These are phyloP conservation scores for Spodoptera littoralis DNA, from an alignment of 2,888 invertebrate genomes.

Conservation along the genomic window DNA sequence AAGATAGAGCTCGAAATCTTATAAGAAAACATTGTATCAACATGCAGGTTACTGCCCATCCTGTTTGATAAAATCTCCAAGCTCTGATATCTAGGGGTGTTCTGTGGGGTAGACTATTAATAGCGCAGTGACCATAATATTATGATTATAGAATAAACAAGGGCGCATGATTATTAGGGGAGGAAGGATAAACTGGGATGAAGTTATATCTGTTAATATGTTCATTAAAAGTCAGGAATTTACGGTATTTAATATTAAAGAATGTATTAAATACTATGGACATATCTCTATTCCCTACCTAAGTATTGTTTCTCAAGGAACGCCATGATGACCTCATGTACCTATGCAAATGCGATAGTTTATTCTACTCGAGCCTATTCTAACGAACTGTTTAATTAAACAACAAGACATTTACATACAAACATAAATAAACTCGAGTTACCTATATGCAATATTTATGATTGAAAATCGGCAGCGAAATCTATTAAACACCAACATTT, in stretches of 20 bases:
- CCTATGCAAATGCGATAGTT: conserved; percentile 13
- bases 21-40: conserved; percentile 12
- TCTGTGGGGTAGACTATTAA: conserved; percentile 26
- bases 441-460: conserved; percentile 23
- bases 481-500: conserved; percentile 19
- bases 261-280: not conserved
- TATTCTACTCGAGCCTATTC: conserved; percentile 12
- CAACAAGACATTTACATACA: conserved; percentile 19
- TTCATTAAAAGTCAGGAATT: too few species aligned
- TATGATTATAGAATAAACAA: conserved; percentile 41
- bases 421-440: conserved; percentile 22
- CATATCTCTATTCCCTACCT: not conserved
- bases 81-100: conserved; percentile 15
- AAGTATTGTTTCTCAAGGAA: conserved; percentile 4
- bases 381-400: conserved; percentile 20
- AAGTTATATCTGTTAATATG: too few species aligned
- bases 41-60: conserved; percentile 17
- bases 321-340: conserved; percentile 16
- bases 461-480: conserved; percentile 22
- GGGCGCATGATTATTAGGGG: not conserved
- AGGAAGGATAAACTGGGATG: too few species aligned
- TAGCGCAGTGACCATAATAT: conserved; percentile 27
- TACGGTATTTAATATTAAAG: too few species aligned
- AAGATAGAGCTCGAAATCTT: too few species aligned
- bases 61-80: conserved; percentile 18